Evolutionary conservation across 2,888 invertebrate genomes (phyloP).

Genomic region (Prenolepis imparis): DNA sequence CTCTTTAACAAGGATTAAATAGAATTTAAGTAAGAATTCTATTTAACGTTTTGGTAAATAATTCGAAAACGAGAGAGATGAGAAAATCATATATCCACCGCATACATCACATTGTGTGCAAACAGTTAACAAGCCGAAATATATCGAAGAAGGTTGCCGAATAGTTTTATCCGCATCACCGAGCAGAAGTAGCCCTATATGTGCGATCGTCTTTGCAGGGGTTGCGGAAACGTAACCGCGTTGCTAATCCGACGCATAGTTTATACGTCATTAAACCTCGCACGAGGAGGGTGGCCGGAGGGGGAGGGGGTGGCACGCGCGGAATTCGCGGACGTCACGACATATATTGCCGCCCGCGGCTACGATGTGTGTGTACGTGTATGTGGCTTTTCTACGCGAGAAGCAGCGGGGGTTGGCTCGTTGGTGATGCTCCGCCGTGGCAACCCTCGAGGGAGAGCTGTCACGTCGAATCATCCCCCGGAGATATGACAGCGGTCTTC

Average conservation of each 20-base stretch:
- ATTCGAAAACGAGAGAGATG: not conserved
- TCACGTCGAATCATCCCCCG: conserved; percentile 85
- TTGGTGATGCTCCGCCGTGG: conserved; percentile 64
- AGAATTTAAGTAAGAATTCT: not conserved
- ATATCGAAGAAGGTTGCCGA: conserved; percentile 20
- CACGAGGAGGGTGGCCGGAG: conserved; percentile 61
- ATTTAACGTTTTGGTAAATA: not conserved
- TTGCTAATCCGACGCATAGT: conserved; percentile 85
- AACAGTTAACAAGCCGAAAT: conserved; percentile 4
- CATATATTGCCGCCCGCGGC: conserved; percentile 81
- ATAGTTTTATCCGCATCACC: conserved; percentile 57
- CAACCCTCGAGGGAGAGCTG: conserved; percentile 81
- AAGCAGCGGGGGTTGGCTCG: conserved; percentile 57
- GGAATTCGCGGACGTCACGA: conserved; percentile 85
- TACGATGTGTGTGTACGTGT: conserved; percentile 35
- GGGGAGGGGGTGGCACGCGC: conserved; percentile 76
- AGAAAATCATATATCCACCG: not conserved
- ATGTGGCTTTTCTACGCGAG: conserved; percentile 64
- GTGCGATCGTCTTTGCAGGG: conserved; percentile 67
- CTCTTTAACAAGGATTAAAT: no score
- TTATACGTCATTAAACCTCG: conserved; percentile 86
- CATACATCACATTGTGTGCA: not conserved
- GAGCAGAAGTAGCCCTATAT: conserved; percentile 66
- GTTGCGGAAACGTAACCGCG: conserved; percentile 69
- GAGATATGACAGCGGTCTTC: conserved; percentile 82